Conservation (phyloP, 2,113 vertebrate species). For the Microcebus murinus region DNA sequence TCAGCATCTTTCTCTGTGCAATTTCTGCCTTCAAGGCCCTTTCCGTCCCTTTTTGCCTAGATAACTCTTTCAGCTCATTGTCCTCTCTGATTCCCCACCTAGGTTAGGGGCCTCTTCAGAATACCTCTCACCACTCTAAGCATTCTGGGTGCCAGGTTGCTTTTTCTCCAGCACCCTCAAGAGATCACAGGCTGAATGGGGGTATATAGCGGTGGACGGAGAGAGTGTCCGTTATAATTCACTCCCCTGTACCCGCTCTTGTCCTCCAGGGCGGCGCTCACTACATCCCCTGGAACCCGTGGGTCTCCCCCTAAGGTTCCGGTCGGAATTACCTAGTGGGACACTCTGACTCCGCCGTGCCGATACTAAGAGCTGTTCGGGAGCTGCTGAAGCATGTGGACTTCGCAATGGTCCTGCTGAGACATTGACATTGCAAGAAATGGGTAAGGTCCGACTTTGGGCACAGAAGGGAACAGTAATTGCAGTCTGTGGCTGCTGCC, state of each 20-base stretch:
- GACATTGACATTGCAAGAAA: slow-evolving; percentile 91
- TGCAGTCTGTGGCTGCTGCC: not conserved
- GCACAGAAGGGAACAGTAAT: not conserved
- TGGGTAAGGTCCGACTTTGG: slow-evolving; percentile 87
- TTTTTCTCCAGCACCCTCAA: not conserved
- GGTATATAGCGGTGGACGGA: not conserved
- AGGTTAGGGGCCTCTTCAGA: not conserved
- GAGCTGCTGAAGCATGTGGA: slow-evolving; percentile 76
- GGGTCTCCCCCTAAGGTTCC: not conserved
- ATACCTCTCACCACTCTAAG: not conserved
- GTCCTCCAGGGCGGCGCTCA: fast-evolving
- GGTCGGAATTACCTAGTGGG: not conserved
- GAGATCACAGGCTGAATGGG: not conserved
- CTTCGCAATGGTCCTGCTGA: slow-evolving; percentile 72
- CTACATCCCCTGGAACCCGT: slow-evolving; percentile 26
- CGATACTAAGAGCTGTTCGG: slow-evolving; percentile 60
- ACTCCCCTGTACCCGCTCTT: fast-evolving
- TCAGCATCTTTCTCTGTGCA: not conserved
- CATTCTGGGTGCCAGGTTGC: fast-evolving
- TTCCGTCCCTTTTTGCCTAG: not conserved
- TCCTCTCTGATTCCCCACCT: not conserved
- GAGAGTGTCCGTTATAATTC: fast-evolving
- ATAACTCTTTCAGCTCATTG: not conserved
- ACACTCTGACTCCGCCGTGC: slow-evolving; percentile 62
- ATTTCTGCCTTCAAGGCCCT: not conserved